Percentiles rank a stretch among this genome's conserved stretches.
These are phyloP conservation scores for Campylomormyrus tamandua DNA, from an alignment of 2,113 vertebrate genomes.

Conservation along the genomic window DNA sequence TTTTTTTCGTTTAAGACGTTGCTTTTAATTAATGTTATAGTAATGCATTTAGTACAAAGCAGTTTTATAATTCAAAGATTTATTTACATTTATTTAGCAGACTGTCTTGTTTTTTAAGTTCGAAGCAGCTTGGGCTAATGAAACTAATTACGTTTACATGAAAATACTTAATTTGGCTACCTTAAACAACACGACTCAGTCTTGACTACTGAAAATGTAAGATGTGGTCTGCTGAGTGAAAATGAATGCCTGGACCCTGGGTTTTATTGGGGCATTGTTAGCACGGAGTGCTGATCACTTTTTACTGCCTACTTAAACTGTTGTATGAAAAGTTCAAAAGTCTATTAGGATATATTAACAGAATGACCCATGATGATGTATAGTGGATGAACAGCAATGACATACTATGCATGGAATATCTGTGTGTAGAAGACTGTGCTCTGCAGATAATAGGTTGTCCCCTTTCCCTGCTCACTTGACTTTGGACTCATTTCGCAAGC, in stretches of 20 bases:
- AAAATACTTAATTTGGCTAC: not conserved
- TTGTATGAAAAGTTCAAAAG: not conserved
- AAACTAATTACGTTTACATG: not conserved
- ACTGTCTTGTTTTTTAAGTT: not conserved
- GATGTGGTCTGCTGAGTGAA: not conserved
- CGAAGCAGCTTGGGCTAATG: not conserved
- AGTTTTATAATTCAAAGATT: not conserved
- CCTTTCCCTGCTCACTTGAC: constrained; percentile 12
- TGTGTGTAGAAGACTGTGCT: not conserved
- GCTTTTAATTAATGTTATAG: not conserved
- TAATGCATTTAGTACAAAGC: not conserved
- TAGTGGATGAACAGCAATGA: not conserved
- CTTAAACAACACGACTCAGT: not conserved
- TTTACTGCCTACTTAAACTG: not conserved
- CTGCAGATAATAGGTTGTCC: not conserved
- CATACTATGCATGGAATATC: not conserved
- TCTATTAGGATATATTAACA: not conserved
- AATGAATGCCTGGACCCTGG: not conserved
- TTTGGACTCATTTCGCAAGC: constrained; percentile 26
- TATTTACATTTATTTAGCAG: not conserved
- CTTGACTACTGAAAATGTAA: not conserved
- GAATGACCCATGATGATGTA: not conserved
- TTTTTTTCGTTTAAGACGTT: not conserved
- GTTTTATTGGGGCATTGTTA: not conserved
- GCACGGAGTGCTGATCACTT: not conserved